Evolutionary conservation across 35 echinoderm and acorn worm genomes (phyloP).

Genomic region (Lytechinus pictus): DNA sequence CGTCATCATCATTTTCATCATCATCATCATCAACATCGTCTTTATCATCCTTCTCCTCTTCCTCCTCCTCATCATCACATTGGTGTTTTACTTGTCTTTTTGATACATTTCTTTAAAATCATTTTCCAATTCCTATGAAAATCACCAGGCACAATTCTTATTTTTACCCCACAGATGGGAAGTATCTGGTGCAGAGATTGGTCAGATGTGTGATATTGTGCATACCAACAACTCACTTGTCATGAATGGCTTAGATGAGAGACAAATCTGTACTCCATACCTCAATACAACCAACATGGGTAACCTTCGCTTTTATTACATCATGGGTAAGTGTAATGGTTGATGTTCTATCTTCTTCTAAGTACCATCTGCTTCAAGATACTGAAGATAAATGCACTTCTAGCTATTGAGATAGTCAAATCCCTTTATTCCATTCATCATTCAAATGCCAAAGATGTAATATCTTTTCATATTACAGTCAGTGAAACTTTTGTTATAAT

Average conservation of each 20-base stretch:
- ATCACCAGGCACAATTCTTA: not conserved
- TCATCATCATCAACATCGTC: not conserved
- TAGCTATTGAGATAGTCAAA: no score
- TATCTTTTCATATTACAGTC: no score
- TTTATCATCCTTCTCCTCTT: not conserved
- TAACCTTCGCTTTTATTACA: conserved; percentile 86
- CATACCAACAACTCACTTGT: conserved; percentile 63
- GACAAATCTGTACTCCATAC: conserved; percentile 79
- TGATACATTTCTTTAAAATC: not conserved
- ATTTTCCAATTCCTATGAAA: not conserved
- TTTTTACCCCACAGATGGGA: conserved; percentile 70
- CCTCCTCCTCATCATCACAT: conserved; percentile 10
- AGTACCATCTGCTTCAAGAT: no score
- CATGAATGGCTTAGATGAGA: conserved; percentile 73
- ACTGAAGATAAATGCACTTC: no score
- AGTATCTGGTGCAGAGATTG: conserved; percentile 62
- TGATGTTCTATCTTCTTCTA: no score
- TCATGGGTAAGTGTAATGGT: conserved; percentile 66
- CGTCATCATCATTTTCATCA: not conserved
- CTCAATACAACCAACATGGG: conserved; percentile 74
- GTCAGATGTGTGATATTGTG: conserved; percentile 70
- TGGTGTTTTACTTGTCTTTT: no score
- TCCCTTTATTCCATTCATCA: no score
- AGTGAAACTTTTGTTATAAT: no score
- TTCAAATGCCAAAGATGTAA: no score